Evolutionary conservation across 2,888 invertebrate species (phyloP), one percentile per base, ranked within the genome.

Genomic region (Gandaritis pyraliata): DNA sequence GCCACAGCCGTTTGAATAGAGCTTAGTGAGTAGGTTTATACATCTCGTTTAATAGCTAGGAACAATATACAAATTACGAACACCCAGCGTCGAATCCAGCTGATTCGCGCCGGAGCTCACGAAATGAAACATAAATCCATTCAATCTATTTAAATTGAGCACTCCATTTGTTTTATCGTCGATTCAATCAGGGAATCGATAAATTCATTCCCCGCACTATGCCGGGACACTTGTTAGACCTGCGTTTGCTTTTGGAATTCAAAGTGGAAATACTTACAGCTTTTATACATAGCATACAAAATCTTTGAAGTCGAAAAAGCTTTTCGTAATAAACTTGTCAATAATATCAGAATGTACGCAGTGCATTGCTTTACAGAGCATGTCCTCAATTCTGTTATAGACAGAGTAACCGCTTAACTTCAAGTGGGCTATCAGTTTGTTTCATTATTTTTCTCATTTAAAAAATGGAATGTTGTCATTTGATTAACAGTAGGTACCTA

Each of bases 91-190:
- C 55, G 71, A 68, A 71, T 80, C 72, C 75, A 61, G 68, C 71
- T 74, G 76, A 80, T 79, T 81, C 80, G 77, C 74, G 73, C 73
- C 69, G 78, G 77, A 82, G 80, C 84, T 81, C 82, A 79, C 81
- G 78, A 82, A 88, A 87, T 87, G 83, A 85, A 87, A 89, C 85
- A 88, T 82, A 88, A 89, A 90, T 90, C 88, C 82, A 82, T 88
- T 87, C 87, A 87, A 89, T 90, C 85, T 88, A 86, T 88, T 89
- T 87, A 88, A 90, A 90, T 87, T 87, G 88, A 86, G 78, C 82
- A 83, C 83, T 85, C 86, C 83, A 87, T 90, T 89, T 88, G 88
- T 89, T 90, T 88, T 87, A 88, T 88, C 85, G 86, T 75, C 78
- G 77, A 83, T 84, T 83, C 87, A 86, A 88, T 80, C 85, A 82